Base-by-base conservation (phyloP, 2,113 vertebrate genomes). In the Callopanchax toddi region DNA sequence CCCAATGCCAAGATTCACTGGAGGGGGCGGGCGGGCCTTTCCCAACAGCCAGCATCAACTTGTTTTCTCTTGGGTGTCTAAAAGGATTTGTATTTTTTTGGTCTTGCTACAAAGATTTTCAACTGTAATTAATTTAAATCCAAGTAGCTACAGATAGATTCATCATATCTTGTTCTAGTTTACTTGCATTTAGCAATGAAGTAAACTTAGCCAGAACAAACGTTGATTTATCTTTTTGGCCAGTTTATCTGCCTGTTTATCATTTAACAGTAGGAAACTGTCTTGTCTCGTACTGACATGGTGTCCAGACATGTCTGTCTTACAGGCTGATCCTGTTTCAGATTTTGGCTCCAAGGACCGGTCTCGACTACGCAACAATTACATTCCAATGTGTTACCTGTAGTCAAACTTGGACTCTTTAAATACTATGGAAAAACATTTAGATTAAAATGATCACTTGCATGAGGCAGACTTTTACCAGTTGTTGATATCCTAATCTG, bases 41-140 rank as follows among this genome's bases (percentile, higher is more conserved):
- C 92, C 94, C 96, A 96, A 89, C 96, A 95, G 95, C 95, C 95
- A 95, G 89, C 97, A 94, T 94, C 96, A 91, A 91, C 96, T 95
- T 97, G 94, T 96, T 97, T 96, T 97, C 93, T 95, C 93, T 94
- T 94, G 93, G 95, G 95, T 95, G 92, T 94, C 75, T 68, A 93
- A 93, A 91, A 98, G 97, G 95, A 98, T 99, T 98, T 98, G 96
- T 98, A 98, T 98, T 96, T 95, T 95, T 95, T 93, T 95, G 95
- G 95, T 95, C 95, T 94, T 95, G 92, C 89, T 96, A 94, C 90
- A 91, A 95, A 94, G 94, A 78, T 64, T 86, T 83, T 83, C 22
- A 67, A 81, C 21, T 94, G 89, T 95, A 91, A 89, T 90, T 29
- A 60, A 90, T 82, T 91, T 72, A 63, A 66, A 81, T 63, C 61